These are phyloP conservation scores for Drosophila villosipedis DNA, from an alignment of 2,888 invertebrate species.

Conservation along the genomic window DNA sequence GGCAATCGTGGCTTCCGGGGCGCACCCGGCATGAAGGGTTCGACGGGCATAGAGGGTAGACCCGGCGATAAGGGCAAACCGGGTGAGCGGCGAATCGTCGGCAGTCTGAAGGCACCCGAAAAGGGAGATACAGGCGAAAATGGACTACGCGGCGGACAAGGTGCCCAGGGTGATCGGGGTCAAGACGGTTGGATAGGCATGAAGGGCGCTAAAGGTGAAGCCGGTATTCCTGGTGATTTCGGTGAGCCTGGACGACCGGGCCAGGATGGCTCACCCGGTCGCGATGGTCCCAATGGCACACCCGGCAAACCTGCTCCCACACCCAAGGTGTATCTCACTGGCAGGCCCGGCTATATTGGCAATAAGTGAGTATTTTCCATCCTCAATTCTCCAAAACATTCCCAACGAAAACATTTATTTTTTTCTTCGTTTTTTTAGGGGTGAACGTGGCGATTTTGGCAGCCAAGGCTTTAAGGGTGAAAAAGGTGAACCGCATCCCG, in stretches of 20 bases:
- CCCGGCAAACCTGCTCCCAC: slow-evolving; percentile 85
- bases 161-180: slow-evolving; percentile 79
- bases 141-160: slow-evolving; percentile 84
- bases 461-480: slow-evolving; percentile 86
- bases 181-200: slow-evolving; percentile 76
- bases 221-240: slow-evolving; percentile 79
- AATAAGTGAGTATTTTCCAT: slow-evolving; percentile 67
- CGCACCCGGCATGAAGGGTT: slow-evolving; percentile 84
- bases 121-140: slow-evolving; percentile 78
- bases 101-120: slow-evolving; percentile 67
- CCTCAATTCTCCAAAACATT: background rate
- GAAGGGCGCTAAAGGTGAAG: slow-evolving; percentile 82
- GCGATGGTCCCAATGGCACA: slow-evolving; percentile 86
- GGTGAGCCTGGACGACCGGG: slow-evolving; percentile 84
- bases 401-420: background rate
- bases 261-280: slow-evolving; percentile 85
- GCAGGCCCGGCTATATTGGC: slow-evolving; percentile 81
- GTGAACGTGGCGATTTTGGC: slow-evolving; percentile 86
- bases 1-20: slow-evolving; percentile 86
- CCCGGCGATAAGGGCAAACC: slow-evolving; percentile 71
- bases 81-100: background rate
- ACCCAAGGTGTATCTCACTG: slow-evolving; percentile 76
- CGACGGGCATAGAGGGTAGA: slow-evolving; percentile 84
- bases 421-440: slow-evolving; percentile 59
- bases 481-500: slow-evolving; percentile 87